Conservation (phyloP, 2,888 invertebrate species). For the Drosophila algonquin region DNA sequence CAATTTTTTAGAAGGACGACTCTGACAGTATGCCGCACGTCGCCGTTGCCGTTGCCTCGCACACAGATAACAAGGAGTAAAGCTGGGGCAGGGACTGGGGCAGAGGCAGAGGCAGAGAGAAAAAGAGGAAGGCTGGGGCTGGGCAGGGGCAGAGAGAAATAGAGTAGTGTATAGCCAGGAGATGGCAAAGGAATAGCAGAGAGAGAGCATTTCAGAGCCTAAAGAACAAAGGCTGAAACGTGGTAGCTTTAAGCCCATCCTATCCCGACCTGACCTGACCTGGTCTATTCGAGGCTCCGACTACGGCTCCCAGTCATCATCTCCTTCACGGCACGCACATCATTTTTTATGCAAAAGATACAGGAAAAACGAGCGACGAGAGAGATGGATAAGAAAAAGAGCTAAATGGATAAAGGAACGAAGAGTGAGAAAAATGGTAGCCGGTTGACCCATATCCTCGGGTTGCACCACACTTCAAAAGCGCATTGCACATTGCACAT, state of each 20-base stretch:
- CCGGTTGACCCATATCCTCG: slow-evolving; percentile 61
- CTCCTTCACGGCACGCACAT: slow-evolving; percentile 55
- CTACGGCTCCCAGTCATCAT: slow-evolving; percentile 21
- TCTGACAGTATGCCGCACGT: slow-evolving; percentile 65
- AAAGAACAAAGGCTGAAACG: slow-evolving; percentile 24
- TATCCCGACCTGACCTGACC: slow-evolving; percentile 55
- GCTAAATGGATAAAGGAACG: neutral
- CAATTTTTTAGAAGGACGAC: slow-evolving; percentile 62
- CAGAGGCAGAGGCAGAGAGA: too few relatives aligned
- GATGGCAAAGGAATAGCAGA: slow-evolving; percentile 15
- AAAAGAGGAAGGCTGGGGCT: too few relatives aligned
- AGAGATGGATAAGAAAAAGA: slow-evolving; percentile 8
- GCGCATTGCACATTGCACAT: slow-evolving; percentile 64
- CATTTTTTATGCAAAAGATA: slow-evolving; percentile 62
- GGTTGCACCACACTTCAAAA: slow-evolving; percentile 50
- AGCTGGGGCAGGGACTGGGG: neutral
- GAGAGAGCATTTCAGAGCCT: too few relatives aligned
- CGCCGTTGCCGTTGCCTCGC: slow-evolving; percentile 14
- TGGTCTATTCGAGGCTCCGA: slow-evolving; percentile 2
- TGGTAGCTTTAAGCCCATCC: slow-evolving; percentile 56
- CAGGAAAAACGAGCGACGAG: slow-evolving; percentile 6
- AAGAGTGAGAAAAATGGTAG: slow-evolving; percentile 13
- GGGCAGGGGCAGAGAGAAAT: too few relatives aligned
- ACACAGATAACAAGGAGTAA: slow-evolving; percentile 23
- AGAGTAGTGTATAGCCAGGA: too few relatives aligned